Percentiles rank a stretch among this genome's conserved stretches.
Conservation (phyloP, 1,140 invertebrate genomes). For the Aradophagus sp. region DNA sequence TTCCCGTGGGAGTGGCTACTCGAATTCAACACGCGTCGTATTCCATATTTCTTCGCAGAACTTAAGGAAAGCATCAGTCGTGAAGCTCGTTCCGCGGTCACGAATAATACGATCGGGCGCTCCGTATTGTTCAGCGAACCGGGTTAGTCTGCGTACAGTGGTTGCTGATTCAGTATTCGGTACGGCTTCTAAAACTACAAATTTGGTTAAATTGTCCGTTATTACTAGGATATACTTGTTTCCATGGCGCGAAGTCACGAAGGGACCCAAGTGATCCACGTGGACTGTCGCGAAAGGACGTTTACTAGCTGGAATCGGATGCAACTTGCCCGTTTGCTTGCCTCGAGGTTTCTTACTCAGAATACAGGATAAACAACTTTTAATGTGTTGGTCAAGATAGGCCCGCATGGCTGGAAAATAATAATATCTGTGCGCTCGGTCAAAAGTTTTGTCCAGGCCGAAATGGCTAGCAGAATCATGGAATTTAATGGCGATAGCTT, state of each 20-base stretch:
- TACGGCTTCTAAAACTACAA: constrained; percentile 4
- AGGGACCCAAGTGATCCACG: constrained; percentile 35
- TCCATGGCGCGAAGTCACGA: constrained; percentile 12
- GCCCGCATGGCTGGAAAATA: constrained; percentile 27
- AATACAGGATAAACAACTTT: constrained; percentile 25
- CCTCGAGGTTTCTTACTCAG: constrained; percentile 22
- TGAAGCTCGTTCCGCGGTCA: constrained; percentile 9
- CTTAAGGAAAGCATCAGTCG: constrained; percentile 1
- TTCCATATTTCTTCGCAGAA: constrained; percentile 39
- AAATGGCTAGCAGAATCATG: no score
- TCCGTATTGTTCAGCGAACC: constrained; percentile 1
- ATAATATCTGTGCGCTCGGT: no score
- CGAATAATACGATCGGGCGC: constrained; percentile 13
- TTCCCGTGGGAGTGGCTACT: constrained; percentile 52
- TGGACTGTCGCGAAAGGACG: constrained; percentile 35
- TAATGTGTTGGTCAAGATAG: constrained; percentile 22
- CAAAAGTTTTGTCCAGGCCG: no score
- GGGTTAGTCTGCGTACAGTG: not conserved
- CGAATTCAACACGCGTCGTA: constrained; percentile 54
- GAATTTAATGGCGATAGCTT: no score
- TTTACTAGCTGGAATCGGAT: constrained; percentile 26
- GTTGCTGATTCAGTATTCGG: constrained; percentile 5
- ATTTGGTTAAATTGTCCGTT: constrained; percentile 18
- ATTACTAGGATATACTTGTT: constrained; percentile 7
- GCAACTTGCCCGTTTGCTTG: constrained; percentile 18